Evolutionary conservation across 2,888 invertebrate genomes (phyloP).

Genomic region (Oligia fasciuncula): DNA sequence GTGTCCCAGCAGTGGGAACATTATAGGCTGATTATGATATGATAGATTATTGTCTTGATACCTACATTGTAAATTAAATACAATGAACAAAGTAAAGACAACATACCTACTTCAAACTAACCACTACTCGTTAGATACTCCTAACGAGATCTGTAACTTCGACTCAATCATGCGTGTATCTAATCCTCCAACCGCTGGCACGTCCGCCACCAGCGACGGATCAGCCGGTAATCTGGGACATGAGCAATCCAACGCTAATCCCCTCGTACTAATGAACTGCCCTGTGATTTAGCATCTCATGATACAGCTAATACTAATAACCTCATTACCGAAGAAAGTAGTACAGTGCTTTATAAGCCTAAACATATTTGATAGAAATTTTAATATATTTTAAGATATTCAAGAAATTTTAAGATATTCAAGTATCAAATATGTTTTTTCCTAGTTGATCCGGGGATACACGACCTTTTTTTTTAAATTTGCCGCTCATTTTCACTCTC

Average conservation of each 20-base stretch:
- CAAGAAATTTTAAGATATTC: no score
- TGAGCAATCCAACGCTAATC: slow-evolving; percentile 47
- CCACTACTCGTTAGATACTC: background rate
- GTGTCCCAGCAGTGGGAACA: no score
- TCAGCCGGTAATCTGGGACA: slow-evolving; percentile 31
- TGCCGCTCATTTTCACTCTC: no score
- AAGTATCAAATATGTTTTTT: no score
- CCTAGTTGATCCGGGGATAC: no score
- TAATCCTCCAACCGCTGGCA: slow-evolving; percentile 15
- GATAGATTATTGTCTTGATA: no score
- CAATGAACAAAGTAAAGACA: background rate
- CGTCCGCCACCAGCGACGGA: slow-evolving; percentile 8
- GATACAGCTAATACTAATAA: slow-evolving; percentile 46
- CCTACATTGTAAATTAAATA: background rate
- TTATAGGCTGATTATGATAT: no score
- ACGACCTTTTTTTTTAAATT: no score
- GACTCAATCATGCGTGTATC: slow-evolving; percentile 20
- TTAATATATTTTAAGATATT: no score
- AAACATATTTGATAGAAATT: no score
- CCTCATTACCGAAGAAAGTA: slow-evolving; percentile 59
- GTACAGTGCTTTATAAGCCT: slow-evolving; percentile 25
- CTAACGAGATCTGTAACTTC: slow-evolving; percentile 10
- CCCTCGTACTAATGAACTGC: slow-evolving; percentile 46
- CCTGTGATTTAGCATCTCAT: slow-evolving; percentile 48
- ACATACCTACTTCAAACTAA: background rate